phyloP scores from a whole-genome alignment of 2,888 invertebrate species.

The Cheilosia urbana region DNA sequence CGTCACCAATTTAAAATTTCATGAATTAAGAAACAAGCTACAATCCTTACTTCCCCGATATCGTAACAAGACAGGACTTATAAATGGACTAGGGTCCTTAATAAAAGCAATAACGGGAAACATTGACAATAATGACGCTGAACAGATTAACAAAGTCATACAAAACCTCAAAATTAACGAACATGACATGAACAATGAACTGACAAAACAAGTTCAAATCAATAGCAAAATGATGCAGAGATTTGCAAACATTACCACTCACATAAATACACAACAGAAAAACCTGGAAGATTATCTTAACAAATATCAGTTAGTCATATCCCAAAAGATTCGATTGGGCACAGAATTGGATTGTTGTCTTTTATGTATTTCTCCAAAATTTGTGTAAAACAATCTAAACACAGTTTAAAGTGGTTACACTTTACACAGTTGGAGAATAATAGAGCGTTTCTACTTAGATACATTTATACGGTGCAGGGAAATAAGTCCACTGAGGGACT shows the following conservation, averaged over 20 bases:
- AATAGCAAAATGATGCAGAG: constrained; percentile 28
- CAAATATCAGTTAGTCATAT: constrained; percentile 7
- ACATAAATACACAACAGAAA: constrained; percentile 8
- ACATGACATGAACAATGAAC: constrained; percentile 20
- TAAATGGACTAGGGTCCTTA: constrained; percentile 14
- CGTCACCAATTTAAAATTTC: constrained; percentile 12
- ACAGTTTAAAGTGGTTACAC: no score
- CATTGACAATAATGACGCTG: constrained; percentile 32
- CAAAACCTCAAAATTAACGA: constrained; percentile 15
- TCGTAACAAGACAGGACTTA: constrained; percentile 37
- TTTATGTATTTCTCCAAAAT: no score
- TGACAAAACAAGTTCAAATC: constrained; percentile 24
- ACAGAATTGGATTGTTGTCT: no score
- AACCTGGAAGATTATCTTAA: neutral
- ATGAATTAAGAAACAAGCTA: constrained; percentile 26
- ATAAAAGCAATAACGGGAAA: constrained; percentile 48
- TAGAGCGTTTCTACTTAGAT: no score
- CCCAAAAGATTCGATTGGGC: constrained; percentile 1
- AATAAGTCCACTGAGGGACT: no score
- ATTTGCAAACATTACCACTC: constrained; percentile 11
- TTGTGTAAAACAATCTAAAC: no score
- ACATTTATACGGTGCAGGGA: no score
- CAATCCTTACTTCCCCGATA: constrained; percentile 12
- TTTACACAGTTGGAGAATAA: no score
- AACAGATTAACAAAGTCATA: neutral